Evolutionary conservation across 2,797 vertebrate genomes (phyloP).

Genomic region (Rachycentron canadum): DNA sequence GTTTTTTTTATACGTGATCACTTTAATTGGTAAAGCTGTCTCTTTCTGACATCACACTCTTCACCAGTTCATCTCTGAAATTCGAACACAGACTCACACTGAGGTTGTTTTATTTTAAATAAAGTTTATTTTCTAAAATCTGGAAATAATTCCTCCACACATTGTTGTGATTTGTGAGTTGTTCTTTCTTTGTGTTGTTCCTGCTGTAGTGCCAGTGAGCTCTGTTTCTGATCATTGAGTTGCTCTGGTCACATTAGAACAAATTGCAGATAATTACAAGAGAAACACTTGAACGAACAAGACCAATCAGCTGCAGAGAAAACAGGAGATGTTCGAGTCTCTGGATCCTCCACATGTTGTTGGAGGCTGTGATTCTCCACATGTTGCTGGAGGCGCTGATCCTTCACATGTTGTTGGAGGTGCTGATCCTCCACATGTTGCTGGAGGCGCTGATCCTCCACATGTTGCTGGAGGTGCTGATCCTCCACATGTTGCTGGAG

Average conservation of each 20-base stretch:
- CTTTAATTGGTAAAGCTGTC: too few species aligned
- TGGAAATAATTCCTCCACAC: slow-evolving; percentile 13
- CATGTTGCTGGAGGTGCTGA: too few species aligned
- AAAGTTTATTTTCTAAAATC: neutral
- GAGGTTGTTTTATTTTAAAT: neutral
- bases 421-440: too few species aligned
- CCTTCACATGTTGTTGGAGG: too few species aligned
- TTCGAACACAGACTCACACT: neutral
- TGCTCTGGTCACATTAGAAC: neutral
- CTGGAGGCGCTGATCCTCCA: too few species aligned
- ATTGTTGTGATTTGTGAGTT: neutral
- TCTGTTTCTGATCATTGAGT: neutral
- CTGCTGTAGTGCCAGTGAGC: neutral
- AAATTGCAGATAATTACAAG: slow-evolving; percentile 17
- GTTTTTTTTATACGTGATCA: too few species aligned
- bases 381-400: too few species aligned
- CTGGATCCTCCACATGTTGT: slow-evolving; percentile 14
- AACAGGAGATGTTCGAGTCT: neutral
- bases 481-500: too few species aligned
- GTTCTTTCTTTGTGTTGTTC: neutral
- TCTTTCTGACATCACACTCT: too few species aligned
- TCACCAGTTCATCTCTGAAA: neutral
- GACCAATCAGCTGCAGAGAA: slow-evolving; percentile 8
- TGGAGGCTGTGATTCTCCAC: too few species aligned
- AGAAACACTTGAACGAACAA: slow-evolving; percentile 13